These are phyloP conservation scores for Meandrusa payeni DNA, from an alignment of 2,888 invertebrate species.

Conservation along the genomic window DNA sequence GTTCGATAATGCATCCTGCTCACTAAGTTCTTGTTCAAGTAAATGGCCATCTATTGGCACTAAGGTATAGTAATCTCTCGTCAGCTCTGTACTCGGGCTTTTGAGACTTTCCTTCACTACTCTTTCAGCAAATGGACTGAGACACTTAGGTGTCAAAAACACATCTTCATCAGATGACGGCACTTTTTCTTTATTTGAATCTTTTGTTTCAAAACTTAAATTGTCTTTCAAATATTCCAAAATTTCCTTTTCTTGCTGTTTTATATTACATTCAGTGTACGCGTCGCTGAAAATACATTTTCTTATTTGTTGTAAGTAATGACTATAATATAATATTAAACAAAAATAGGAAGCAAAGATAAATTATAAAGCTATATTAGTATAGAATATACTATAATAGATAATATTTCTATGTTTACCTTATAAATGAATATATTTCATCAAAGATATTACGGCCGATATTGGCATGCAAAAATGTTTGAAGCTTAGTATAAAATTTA, in stretches of 20 bases:
- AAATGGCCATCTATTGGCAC: slow-evolving; percentile 60
- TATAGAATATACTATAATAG: slow-evolving; percentile 1
- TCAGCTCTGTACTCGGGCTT: slow-evolving; percentile 65
- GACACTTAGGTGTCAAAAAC: slow-evolving; percentile 69
- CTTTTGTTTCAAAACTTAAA: slow-evolving; percentile 36
- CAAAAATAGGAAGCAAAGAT: too few relatives aligned
- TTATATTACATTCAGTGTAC: slow-evolving; percentile 72
- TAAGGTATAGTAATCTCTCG: slow-evolving; percentile 65
- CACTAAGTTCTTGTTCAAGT: slow-evolving; percentile 73
- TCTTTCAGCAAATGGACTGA: slow-evolving; percentile 57
- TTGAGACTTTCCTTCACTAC: slow-evolving; percentile 46
- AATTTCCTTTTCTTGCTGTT: slow-evolving; percentile 72
- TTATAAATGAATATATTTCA: slow-evolving; percentile 77
- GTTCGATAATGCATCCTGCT: slow-evolving; percentile 74
- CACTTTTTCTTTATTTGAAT: slow-evolving; percentile 13
- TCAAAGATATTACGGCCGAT: slow-evolving; percentile 74
- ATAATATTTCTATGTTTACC: slow-evolving; percentile 41
- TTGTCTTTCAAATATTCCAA: slow-evolving; percentile 61
- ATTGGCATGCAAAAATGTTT: slow-evolving; percentile 74
- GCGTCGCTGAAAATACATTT: slow-evolving; percentile 60
- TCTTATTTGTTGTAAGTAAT: slow-evolving; percentile 24
- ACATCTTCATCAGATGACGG: slow-evolving; percentile 46
- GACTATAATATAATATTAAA: slow-evolving; percentile 17
- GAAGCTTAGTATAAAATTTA: slow-evolving; percentile 78
- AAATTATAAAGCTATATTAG: too few relatives aligned